These are phyloP conservation scores for Microtus richardsoni DNA, from an alignment of 2,113 vertebrate genomes.

Conservation along the genomic window DNA sequence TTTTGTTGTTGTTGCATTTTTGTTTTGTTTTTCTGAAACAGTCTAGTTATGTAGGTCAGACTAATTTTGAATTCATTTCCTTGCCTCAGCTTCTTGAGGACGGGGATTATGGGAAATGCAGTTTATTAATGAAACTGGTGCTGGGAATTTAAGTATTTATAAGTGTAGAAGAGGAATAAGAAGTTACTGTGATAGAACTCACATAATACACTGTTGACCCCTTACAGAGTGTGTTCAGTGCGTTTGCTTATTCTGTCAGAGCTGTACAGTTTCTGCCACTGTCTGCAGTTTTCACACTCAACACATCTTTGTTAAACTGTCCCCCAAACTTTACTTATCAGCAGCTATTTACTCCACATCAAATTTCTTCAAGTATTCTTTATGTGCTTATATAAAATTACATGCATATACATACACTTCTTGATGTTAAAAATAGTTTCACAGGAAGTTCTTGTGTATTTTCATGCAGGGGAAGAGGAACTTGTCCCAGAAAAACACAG, in stretches of 20 bases:
- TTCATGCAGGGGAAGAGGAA: not conserved
- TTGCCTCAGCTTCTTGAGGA: not conserved
- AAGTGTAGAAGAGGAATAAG: constrained; percentile 4
- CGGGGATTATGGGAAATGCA: not conserved
- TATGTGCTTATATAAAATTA: not conserved
- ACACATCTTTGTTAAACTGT: not conserved
- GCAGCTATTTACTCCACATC: not conserved
- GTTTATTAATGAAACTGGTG: not conserved
- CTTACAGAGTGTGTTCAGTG: not conserved
- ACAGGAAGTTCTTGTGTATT: not conserved
- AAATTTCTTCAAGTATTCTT: not conserved
- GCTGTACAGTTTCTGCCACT: too few relatives aligned
- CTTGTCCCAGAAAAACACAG: not conserved
- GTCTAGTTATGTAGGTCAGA: not conserved
- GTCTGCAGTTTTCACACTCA: not conserved
- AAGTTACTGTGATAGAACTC: not conserved
- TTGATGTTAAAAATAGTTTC: not conserved
- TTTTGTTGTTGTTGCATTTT: not conserved
- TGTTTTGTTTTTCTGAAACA: not conserved
- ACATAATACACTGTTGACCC: too few relatives aligned
- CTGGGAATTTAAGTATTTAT: not conserved
- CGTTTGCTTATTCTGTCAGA: not conserved
- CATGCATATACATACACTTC: not conserved
- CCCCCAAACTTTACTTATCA: not conserved
- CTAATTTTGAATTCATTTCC: not conserved